Percentiles rank a stretch among this genome's conserved stretches.
Conservation (phyloP, 2,113 vertebrate genomes). For the Lophotis ruficrista region DNA sequence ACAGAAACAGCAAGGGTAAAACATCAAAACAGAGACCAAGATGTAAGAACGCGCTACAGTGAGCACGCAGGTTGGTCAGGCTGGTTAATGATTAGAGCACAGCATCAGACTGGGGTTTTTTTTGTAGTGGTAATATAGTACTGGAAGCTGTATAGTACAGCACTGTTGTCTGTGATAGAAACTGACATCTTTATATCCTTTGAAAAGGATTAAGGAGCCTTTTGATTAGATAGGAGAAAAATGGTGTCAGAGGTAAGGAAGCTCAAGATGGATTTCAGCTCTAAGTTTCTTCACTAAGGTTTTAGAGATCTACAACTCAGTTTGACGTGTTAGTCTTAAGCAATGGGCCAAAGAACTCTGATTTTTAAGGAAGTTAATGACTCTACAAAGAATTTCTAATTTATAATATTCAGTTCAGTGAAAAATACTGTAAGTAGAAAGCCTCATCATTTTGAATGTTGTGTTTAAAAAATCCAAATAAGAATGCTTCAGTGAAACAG, state of each 20-base stretch:
- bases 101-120: not conserved
- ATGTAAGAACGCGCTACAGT: not conserved
- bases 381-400: not conserved
- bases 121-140: not conserved
- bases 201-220: not conserved
- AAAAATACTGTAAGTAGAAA: not conserved
- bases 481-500: not conserved
- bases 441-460: not conserved
- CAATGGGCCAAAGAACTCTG: not conserved
- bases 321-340: not conserved
- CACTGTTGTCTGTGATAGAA: not conserved
- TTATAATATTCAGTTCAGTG: not conserved
- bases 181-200: not conserved
- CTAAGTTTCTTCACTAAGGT: not conserved
- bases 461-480: not conserved
- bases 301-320: not conserved
- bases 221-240: not conserved
- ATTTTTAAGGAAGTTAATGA: not conserved
- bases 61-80: not conserved
- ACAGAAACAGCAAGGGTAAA: not conserved
- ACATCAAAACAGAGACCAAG: not conserved
- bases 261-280: not conserved
- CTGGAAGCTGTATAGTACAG: not conserved
- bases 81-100: not conserved
- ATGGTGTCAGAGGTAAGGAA: not conserved